These are phyloP conservation scores for Drosophila kuntzei DNA, from an alignment of 2,888 invertebrate species.

Conservation along the genomic window DNA sequence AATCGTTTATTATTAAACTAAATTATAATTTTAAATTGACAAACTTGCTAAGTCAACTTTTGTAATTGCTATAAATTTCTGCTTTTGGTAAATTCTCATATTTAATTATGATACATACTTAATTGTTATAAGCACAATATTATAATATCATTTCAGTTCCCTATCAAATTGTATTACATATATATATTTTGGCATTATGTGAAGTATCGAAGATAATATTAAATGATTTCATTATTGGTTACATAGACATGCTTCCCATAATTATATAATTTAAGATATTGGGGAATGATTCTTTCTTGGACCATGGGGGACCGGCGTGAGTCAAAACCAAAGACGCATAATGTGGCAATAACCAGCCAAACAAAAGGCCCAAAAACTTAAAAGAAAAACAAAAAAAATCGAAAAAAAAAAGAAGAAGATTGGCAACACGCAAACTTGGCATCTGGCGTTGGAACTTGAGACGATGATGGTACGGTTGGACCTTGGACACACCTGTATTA, in stretches of 20 bases:
- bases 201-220: not conserved
- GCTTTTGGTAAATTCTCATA: too few species aligned
- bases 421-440: slow-evolving; percentile 77
- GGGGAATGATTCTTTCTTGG: not conserved
- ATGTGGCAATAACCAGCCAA: slow-evolving; percentile 38
- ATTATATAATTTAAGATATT: slow-evolving; percentile 15
- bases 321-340: slow-evolving; percentile 22
- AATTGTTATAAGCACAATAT: too few species aligned
- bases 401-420: slow-evolving; percentile 22
- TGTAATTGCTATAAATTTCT: too few species aligned
- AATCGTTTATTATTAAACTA: too few species aligned
- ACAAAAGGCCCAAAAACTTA: slow-evolving; percentile 21
- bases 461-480: slow-evolving; percentile 41
- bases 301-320: not conserved
- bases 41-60: too few species aligned
- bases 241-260: slow-evolving; percentile 15
- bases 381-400: slow-evolving; percentile 26
- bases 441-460: slow-evolving; percentile 58
- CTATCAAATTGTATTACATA: too few species aligned
- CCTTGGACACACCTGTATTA: slow-evolving; percentile 74
- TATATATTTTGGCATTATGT: too few species aligned
- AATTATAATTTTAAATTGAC: too few species aligned
- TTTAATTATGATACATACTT: too few species aligned
- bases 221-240: slow-evolving; percentile 3
- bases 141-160: too few species aligned